Percentiles rank a stretch among this genome's conserved stretches.
Conservation (phyloP, 2,888 invertebrate genomes). For the Tiliacea aurago region DNA sequence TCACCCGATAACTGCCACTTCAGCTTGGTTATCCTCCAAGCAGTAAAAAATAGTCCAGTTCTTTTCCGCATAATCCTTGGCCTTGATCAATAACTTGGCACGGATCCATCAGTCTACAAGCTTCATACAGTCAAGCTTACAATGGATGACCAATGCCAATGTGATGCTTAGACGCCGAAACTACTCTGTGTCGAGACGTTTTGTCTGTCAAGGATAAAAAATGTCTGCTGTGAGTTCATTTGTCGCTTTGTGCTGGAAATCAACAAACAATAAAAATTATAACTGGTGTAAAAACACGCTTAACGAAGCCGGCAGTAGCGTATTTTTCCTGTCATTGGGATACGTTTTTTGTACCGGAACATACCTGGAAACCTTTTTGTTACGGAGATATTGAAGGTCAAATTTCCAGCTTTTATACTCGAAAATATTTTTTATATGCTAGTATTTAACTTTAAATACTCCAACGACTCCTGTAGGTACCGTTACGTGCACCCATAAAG, state of each 20-base stretch:
- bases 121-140: conserved; percentile 2
- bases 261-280: not conserved
- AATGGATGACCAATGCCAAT: conserved; percentile 17
- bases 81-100: conserved; percentile 41
- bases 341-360: not conserved
- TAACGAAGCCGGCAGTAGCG: too few relatives aligned
- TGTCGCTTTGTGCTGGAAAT: not conserved
- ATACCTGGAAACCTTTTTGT: not conserved
- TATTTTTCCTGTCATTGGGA: too few relatives aligned
- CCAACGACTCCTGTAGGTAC: not conserved
- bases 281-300: not conserved
- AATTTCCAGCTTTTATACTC: not conserved
- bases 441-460: not conserved
- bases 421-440: not conserved
- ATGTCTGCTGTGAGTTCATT: not conserved
- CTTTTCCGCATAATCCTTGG: conserved; percentile 5
- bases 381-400: not conserved
- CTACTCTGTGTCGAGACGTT: not conserved
- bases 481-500: not conserved
- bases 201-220: not conserved
- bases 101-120: conserved; percentile 24
- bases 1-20: not conserved
- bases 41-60: not conserved
- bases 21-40: not conserved
- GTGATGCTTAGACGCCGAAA: not conserved